phyloP scores from a whole-genome alignment of 2,113 vertebrate species.

The Erpornis zantholeuca region DNA sequence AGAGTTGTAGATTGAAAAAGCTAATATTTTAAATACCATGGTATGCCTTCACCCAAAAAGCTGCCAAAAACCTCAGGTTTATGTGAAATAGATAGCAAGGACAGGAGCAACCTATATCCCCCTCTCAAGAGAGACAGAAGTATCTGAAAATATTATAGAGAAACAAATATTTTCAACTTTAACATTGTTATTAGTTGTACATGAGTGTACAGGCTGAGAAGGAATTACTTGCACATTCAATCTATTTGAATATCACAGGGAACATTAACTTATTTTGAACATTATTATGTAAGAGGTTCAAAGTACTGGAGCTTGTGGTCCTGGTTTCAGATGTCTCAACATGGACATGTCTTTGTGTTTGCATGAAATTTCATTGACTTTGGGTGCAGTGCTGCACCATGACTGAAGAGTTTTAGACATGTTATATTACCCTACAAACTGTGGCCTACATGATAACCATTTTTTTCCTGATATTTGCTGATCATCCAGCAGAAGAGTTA shows the following conservation, averaged over 20 bases:
- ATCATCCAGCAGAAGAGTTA: neutral
- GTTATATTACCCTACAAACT: neutral
- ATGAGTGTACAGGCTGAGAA: neutral
- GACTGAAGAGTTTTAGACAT: neutral
- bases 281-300: neutral
- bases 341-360: neutral
- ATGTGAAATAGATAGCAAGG: neutral
- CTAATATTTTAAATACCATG: neutral
- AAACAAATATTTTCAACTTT: neutral
- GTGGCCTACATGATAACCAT: neutral
- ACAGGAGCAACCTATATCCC: neutral
- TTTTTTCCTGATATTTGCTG: neutral
- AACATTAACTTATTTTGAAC: neutral
- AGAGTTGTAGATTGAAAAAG: neutral
- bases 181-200: neutral
- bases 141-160: neutral
- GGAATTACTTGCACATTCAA: neutral
- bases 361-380: neutral
- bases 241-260: neutral
- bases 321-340: neutral
- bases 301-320: neutral
- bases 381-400: neutral
- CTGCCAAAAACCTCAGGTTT: neutral
- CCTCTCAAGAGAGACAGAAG: neutral
- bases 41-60: neutral